Evolutionary conservation across 2,797 vertebrate genomes (phyloP).

Genomic region (Thalassophryne amazonica): DNA sequence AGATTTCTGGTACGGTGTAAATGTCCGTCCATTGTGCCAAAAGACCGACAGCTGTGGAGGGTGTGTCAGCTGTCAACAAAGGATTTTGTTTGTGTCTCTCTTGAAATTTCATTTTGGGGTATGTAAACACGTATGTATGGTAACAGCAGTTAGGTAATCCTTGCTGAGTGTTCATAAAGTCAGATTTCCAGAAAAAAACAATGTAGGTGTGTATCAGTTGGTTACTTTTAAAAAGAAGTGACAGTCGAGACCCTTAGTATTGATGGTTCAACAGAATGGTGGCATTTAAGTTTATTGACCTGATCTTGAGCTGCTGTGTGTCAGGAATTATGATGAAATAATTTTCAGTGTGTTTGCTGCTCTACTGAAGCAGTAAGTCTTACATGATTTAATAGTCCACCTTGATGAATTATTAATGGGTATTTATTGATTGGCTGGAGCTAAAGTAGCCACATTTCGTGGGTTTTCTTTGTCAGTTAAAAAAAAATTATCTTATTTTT

Average conservation of each 20-base stretch:
- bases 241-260: conserved; percentile 29
- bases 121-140: too few species aligned
- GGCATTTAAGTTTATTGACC: conserved; percentile 48
- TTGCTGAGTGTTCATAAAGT: not conserved
- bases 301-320: conserved; percentile 26
- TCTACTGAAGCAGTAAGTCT: conserved; percentile 23
- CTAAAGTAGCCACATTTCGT: not conserved
- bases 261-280: conserved; percentile 26
- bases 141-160: not conserved
- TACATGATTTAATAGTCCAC: conserved; percentile 46
- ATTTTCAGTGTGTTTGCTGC: conserved; percentile 8
- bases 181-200: not conserved
- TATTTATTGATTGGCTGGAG: conserved; percentile 46
- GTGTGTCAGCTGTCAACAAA: conserved; percentile 72
- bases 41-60: conserved; percentile 51
- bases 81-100: conserved; percentile 33
- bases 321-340: conserved; percentile 43
- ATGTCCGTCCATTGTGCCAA: conserved; percentile 55
- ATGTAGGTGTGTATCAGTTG: conserved; percentile 2
- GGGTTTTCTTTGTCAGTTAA: not conserved
- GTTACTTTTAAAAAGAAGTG: conserved; percentile 6
- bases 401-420: conserved; percentile 69
- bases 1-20: conserved; percentile 22
- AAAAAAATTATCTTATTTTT: not conserved
- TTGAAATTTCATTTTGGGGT: too few species aligned